Conservation (phyloP, 1,140 invertebrate species). For the Charaxes varanes region DNA sequence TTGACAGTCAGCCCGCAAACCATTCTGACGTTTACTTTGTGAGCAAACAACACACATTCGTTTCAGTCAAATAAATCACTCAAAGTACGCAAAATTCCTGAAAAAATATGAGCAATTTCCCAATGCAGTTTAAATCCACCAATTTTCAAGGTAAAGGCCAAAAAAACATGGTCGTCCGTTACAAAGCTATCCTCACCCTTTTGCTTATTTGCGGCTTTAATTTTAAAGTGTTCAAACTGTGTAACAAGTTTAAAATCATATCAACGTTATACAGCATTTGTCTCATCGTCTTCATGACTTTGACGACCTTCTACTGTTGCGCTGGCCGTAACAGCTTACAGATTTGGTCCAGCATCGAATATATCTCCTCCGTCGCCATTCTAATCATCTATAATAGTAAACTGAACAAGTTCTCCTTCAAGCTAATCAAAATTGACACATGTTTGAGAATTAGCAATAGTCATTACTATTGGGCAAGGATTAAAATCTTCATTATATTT, state of each 20-base stretch:
- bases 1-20: slow-evolving; percentile 38
- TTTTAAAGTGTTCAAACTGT: slow-evolving; percentile 36
- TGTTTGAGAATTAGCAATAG: slow-evolving; percentile 37
- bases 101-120: slow-evolving; percentile 17
- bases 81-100: slow-evolving; percentile 7
- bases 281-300: slow-evolving; percentile 28
- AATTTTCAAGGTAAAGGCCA: slow-evolving; percentile 6
- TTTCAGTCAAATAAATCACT: slow-evolving; percentile 14
- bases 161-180: slow-evolving; percentile 24
- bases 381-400: slow-evolving; percentile 37
- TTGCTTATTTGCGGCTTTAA: slow-evolving; percentile 48
- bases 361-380: slow-evolving; percentile 28
- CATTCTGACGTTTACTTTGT: slow-evolving; percentile 40
- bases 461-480: slow-evolving; percentile 26
- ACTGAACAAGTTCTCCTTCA: slow-evolving; percentile 29
- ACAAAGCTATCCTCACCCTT: slow-evolving; percentile 32
- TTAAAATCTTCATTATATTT: slow-evolving; percentile 25
- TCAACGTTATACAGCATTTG: slow-evolving; percentile 31
- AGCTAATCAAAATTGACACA: slow-evolving; percentile 33
- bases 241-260: slow-evolving; percentile 19
- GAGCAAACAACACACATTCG: slow-evolving; percentile 23
- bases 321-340: slow-evolving; percentile 22
- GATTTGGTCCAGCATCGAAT: slow-evolving; percentile 48
- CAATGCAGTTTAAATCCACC: slow-evolving; percentile 14
- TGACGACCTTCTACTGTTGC: slow-evolving; percentile 37